A percentile compares a stretch with the other conserved stretches of the same genome.
Evolutionary conservation across 2,888 invertebrate species (phyloP).

Genomic region (Oligia strigilis): DNA sequence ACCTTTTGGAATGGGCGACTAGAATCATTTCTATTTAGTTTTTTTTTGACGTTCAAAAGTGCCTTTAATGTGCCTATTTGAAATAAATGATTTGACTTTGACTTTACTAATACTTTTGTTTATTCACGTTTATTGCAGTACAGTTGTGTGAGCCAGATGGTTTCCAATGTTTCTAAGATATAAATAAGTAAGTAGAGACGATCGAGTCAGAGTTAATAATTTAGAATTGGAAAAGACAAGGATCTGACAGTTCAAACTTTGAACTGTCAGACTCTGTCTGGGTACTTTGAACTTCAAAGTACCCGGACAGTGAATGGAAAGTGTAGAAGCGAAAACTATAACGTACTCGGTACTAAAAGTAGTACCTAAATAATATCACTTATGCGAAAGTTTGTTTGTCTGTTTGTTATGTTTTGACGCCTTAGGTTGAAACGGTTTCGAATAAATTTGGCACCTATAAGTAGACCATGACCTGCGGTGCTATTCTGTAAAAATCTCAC

Average conservation of each 20-base stretch:
- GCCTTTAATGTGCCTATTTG: no score
- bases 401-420: no score
- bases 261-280: no score
- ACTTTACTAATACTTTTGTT: neutral
- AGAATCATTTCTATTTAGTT: no score
- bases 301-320: neutral
- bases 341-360: neutral
- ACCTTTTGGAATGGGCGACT: no score
- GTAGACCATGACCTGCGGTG: no score
- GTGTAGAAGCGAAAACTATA: neutral
- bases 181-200: neutral
- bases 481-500: no score
- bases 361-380: neutral
- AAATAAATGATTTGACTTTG: no score
- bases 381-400: neutral
- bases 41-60: no score
- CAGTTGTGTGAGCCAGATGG: neutral
- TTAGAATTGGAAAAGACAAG: neutral
- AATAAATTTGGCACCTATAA: no score
- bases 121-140: constrained; percentile 7
- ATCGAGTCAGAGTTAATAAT: neutral
- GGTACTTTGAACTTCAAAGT: neutral
- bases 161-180: neutral
- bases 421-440: neutral
- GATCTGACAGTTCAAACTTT: neutral